Conservation (phyloP, 1,140 invertebrate species). For the Branchinecta lindahli region DNA sequence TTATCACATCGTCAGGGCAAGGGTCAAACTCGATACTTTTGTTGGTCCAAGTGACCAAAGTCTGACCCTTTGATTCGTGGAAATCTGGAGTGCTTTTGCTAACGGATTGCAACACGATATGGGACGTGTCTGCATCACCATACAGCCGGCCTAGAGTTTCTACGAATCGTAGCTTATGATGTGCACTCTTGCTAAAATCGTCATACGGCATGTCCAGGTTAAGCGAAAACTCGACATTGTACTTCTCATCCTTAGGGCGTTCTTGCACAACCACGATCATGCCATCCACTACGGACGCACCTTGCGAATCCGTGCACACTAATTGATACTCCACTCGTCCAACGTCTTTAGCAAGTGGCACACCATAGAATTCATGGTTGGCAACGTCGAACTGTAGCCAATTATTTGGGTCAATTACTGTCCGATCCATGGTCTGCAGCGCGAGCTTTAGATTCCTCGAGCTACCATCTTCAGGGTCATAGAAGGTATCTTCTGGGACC, state of each 20-base stretch:
- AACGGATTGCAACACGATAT: conserved; percentile 42
- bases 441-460: conserved; percentile 53
- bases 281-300: conserved; percentile 53
- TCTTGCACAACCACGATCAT: conserved; percentile 54
- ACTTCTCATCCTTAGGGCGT: conserved; percentile 31
- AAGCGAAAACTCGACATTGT: conserved; percentile 59
- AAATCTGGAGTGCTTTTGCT: conserved; percentile 16
- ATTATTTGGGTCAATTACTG: conserved; percentile 44
- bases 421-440: conserved; percentile 51
- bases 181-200: conserved; percentile 48
- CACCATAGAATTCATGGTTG: conserved; percentile 76
- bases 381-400: conserved; percentile 79
- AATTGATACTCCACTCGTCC: conserved; percentile 59
- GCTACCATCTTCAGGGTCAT: conserved; percentile 66
- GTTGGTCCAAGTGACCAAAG: conserved; percentile 59
- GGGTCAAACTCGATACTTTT: conserved; percentile 44
- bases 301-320: conserved; percentile 48
- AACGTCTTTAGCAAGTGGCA: conserved; percentile 49
- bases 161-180: conserved; percentile 39
- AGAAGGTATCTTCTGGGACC: conserved; percentile 69
- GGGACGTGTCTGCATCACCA: conserved; percentile 49
- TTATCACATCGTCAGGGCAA: conserved; percentile 60
- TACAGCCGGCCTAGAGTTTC: conserved; percentile 55
- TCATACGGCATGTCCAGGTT: conserved; percentile 54
- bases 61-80: conserved; percentile 28